Conservation (phyloP, 2,888 invertebrate species). For the Uropetala carovei region DNA sequence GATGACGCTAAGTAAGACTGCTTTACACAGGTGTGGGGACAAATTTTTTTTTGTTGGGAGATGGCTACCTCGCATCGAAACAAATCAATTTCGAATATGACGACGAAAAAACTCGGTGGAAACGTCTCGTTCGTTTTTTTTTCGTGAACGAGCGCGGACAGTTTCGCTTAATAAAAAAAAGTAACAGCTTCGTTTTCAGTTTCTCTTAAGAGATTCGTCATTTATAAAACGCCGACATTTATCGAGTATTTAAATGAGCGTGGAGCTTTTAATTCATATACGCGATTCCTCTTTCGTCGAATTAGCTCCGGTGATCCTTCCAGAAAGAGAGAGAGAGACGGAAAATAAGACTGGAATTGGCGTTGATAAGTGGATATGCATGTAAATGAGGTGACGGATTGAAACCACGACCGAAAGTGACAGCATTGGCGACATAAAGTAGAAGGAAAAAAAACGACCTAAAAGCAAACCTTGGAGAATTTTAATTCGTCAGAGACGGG, state of each 20-base stretch:
- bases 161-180: too few relatives aligned
- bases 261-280: conserved; percentile 8
- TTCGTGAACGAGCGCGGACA: background rate
- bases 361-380: too few relatives aligned
- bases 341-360: too few relatives aligned
- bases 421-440: background rate
- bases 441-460: background rate
- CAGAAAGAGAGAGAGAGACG: background rate
- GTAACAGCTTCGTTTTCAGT: too few relatives aligned
- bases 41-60: too few relatives aligned
- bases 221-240: conserved; percentile 9
- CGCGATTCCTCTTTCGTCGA: conserved; percentile 26
- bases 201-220: background rate
- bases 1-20: background rate
- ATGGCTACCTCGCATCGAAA: background rate
- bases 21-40: background rate
- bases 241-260: conserved; percentile 37
- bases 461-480: background rate
- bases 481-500: background rate
- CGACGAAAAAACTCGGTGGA: background rate
- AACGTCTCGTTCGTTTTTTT: background rate
- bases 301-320: conserved; percentile 20
- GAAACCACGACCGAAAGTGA: too few relatives aligned
- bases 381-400: too few relatives aligned
- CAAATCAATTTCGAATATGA: background rate